phyloP scores from a whole-genome alignment of 2,888 invertebrate genomes.

The Spatulosminthurus flaviceps region DNA sequence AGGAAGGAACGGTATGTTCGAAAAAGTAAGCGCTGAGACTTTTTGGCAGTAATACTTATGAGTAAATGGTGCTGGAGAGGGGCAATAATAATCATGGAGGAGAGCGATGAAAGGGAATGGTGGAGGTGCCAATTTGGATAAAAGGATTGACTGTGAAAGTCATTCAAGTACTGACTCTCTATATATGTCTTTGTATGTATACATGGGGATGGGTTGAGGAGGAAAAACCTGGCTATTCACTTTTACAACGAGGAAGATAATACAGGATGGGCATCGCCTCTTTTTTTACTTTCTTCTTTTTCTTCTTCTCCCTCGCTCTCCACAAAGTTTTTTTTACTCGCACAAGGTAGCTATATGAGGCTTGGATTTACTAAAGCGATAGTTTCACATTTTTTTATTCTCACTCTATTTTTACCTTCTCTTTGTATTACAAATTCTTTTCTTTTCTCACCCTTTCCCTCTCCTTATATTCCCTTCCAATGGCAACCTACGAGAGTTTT shows the following conservation, averaged over 20 bases:
- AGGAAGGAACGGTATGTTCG: too few relatives aligned
- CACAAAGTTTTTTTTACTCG: not conserved
- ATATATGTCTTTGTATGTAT: too few relatives aligned
- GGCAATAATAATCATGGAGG: slow-evolving; percentile 61
- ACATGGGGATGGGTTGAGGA: not conserved
- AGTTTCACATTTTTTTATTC: not conserved
- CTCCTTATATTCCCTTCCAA: too few relatives aligned
- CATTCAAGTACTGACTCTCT: slow-evolving; percentile 5
- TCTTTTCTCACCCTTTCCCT: too few relatives aligned
- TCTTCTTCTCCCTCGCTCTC: not conserved
- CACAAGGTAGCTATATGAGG: not conserved
- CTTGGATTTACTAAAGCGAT: slow-evolving; percentile 5
- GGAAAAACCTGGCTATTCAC: slow-evolving; percentile 40
- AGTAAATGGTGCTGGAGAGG: slow-evolving; percentile 54
- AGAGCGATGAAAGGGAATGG: slow-evolving; percentile 56
- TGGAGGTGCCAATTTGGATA: slow-evolving; percentile 64
- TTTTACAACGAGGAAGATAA: slow-evolving; percentile 36
- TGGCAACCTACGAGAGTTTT: too few relatives aligned
- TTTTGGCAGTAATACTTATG: slow-evolving; percentile 49
- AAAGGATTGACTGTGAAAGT: slow-evolving; percentile 60
- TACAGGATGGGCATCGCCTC: slow-evolving; percentile 10
- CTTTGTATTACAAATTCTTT: too few relatives aligned
- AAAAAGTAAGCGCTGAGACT: not conserved
- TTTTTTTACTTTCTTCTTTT: not conserved
- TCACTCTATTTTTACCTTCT: not conserved